phyloP scores from a whole-genome alignment of 2,113 vertebrate species.

The Bambusicola thoracicus region DNA sequence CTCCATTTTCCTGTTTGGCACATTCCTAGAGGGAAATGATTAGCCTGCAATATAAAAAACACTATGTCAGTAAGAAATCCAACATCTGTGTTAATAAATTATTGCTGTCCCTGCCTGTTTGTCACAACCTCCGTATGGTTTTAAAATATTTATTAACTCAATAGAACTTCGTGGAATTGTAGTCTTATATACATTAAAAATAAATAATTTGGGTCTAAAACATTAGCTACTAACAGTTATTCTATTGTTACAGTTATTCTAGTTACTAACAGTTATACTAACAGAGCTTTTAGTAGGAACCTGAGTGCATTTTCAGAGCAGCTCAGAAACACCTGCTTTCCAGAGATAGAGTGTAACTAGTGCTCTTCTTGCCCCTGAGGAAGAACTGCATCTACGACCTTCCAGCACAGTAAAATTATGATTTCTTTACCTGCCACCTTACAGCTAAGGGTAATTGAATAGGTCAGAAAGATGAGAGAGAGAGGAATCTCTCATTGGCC shows the following conservation, averaged over 20 bases:
- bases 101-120: not conserved
- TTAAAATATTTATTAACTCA: not conserved
- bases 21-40: not conserved
- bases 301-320: not conserved
- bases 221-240: not conserved
- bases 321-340: not conserved
- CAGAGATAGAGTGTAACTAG: not conserved
- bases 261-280: not conserved
- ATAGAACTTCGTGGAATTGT: not conserved
- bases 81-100: not conserved
- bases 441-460: not conserved
- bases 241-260: no score
- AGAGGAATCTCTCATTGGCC: not conserved
- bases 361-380: not conserved
- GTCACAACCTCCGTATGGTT: not conserved
- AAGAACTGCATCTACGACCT: not conserved
- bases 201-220: not conserved
- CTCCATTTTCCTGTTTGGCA: not conserved
- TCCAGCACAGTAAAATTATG: not conserved
- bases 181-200: not conserved
- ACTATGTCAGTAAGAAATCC: not conserved
- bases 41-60: not conserved
- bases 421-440: rapidly evolving
- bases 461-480: not conserved
- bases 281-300: not conserved